Evolutionary conservation across 2,888 invertebrate genomes (phyloP), one percentile per base, ranked within the genome.

Genomic region (Salpingus planirostris): DNA sequence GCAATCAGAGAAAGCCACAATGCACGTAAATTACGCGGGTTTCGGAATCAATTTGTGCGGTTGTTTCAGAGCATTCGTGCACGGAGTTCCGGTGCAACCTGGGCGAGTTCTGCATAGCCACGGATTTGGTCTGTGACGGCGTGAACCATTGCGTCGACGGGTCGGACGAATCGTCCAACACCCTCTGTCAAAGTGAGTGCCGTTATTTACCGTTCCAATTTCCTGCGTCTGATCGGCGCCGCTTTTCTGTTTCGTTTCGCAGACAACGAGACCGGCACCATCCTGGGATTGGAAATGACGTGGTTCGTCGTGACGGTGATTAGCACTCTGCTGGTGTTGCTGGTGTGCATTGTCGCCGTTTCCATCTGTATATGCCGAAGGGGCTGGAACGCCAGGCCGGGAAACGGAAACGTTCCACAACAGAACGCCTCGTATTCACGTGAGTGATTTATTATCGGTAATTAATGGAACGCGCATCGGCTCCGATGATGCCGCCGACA

Each of bases 131-230:
- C 50, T 93, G 93, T 69, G 93, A 95, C 67, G 84, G 84, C 36
- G 80, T 92, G 44, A 87, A 90, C 68, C 92, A 95, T 66, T 93
- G 93, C 64, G 90, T 85, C 28, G 91, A 93, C 65, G 88, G 86
- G 44, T 90, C 90, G 28, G 93, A 93, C 60, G 93, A 93, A 67
- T 81, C 83, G 49, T 78, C 83, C 56, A 80, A 83, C 54, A 77
- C 80, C 41, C 73, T 85, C 50, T 93, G 93, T 69, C 80, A 86
- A 65, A 85, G 91, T 91, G 67, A 76, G 78, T 74, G 41, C 13
- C 18, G 18, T 15, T 13, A 6, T 8, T 8, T 18, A n/a, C n/a
- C n/a, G n/a, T n/a, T n/a, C n/a, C n/a, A n/a, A n/a, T n/a, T n/a
- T n/a, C n/a, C n/a, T n/a, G n/a, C n/a, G n/a, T n/a, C n/a, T n/a